phyloP scores from a whole-genome alignment of 2,888 invertebrate species.

The Notocelia uddmanniana region DNA sequence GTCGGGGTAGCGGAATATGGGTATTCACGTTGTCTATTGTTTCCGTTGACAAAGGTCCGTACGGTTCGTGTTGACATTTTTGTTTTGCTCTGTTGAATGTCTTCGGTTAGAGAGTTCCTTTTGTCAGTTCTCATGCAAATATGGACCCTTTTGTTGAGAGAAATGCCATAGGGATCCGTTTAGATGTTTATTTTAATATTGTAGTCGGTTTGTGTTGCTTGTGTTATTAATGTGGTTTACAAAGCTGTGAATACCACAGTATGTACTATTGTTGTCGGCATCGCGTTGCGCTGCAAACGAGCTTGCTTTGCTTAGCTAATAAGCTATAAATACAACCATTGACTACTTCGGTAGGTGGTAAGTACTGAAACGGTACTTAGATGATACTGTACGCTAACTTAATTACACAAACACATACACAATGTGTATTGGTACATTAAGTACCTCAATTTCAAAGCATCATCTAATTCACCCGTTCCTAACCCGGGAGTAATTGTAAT shows the following conservation, averaged over 20 bases:
- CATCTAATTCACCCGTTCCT: no score
- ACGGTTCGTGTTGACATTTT: slow-evolving; percentile 75
- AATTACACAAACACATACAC: no score
- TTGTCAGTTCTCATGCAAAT: slow-evolving; percentile 66
- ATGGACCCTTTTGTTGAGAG: slow-evolving; percentile 59
- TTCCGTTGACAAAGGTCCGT: slow-evolving; percentile 54
- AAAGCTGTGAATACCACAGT: slow-evolving; percentile 36
- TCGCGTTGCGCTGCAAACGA: slow-evolving; percentile 26
- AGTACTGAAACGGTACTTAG: neutral
- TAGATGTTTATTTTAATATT: slow-evolving; percentile 45
- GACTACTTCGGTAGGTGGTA: neutral
- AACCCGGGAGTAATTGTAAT: no score
- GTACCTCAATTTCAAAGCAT: neutral
- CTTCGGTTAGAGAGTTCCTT: slow-evolving; percentile 73
- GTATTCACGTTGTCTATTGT: slow-evolving; percentile 50
- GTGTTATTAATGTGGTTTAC: slow-evolving; percentile 43
- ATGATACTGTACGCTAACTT: neutral
- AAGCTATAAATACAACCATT: slow-evolving; percentile 23
- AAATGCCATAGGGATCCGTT: slow-evolving; percentile 45
- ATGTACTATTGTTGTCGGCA: slow-evolving; percentile 34
- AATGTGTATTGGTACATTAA: no score
- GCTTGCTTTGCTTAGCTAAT: slow-evolving; percentile 24
- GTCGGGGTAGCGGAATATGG: slow-evolving; percentile 8
- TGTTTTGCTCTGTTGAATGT: slow-evolving; percentile 71
- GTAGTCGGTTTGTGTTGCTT: slow-evolving; percentile 49